Conservation (phyloP, 2,113 vertebrate species). For the Marmota monax region DNA sequence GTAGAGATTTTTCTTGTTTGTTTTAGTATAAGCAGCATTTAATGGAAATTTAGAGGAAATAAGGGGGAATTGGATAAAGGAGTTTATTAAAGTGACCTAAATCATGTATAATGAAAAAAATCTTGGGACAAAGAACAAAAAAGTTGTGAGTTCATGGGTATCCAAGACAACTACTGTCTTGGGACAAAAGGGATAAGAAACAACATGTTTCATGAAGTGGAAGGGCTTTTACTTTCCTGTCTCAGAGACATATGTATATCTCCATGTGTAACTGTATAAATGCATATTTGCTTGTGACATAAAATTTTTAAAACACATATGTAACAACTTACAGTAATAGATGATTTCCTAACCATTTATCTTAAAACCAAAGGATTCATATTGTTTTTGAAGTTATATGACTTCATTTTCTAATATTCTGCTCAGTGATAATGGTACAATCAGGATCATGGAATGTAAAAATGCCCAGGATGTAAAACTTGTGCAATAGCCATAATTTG, state of each 20-base stretch:
- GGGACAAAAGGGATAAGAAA: not conserved
- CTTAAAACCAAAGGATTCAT: not conserved
- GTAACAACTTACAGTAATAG: not conserved
- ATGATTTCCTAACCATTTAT: not conserved
- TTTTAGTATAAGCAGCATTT: not conserved
- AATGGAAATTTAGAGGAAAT: not conserved
- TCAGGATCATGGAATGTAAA: not conserved
- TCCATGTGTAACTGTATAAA: no score
- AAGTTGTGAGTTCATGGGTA: not conserved
- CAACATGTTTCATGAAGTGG: not conserved
- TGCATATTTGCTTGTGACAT: no score
- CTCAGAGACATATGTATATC: no score
- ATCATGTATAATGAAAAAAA: not conserved
- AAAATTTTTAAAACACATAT: not conserved
- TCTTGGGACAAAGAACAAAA: not conserved
- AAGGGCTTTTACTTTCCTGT: not conserved
- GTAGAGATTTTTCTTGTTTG: not conserved
- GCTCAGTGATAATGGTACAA: not conserved
- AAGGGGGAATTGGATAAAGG: not conserved
- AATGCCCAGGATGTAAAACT: not conserved
- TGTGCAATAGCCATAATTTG: not conserved
- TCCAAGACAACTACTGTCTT: not conserved
- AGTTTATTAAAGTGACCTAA: not conserved
- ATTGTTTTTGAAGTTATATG: not conserved
- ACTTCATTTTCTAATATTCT: not conserved